Percentiles rank a stretch among this genome's conserved stretches.
These are phyloP conservation scores for Xanthia togata DNA, from an alignment of 2,888 invertebrate genomes.

Conservation along the genomic window DNA sequence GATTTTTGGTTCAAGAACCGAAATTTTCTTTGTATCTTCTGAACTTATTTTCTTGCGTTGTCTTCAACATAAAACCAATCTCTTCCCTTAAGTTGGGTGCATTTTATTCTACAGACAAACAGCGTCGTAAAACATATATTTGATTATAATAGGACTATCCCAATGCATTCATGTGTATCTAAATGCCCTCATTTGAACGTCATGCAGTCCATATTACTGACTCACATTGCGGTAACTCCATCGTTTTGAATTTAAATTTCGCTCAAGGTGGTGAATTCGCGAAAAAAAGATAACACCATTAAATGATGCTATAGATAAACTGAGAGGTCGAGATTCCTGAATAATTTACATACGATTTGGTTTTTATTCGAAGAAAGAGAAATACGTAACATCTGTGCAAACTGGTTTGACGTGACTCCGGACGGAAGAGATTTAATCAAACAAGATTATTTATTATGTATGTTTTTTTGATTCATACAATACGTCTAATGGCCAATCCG, in stretches of 20 bases:
- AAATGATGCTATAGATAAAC: constrained; percentile 53
- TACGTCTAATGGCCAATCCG: constrained; percentile 24
- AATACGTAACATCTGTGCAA: constrained; percentile 51
- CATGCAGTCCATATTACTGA: constrained; percentile 13
- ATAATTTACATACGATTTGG: constrained; percentile 65
- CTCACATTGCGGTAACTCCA: constrained; percentile 29
- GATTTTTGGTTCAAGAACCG: constrained; percentile 20
- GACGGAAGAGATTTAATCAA: constrained; percentile 53
- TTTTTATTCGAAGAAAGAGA: constrained; percentile 51
- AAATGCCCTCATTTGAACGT: constrained; percentile 19
- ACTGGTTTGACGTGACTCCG: constrained; percentile 53
- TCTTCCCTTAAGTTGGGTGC: constrained; percentile 7
- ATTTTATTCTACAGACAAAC: constrained; percentile 24
- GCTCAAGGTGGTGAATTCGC: constrained; percentile 43
- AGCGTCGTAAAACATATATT: constrained; percentile 28
- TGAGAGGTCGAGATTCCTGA: constrained; percentile 57
- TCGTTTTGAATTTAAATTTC: constrained; percentile 52
- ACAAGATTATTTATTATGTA: constrained; percentile 34
- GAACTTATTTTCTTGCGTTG: constrained; percentile 16
- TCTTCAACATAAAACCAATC: constrained; percentile 21
- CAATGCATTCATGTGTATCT: constrained; percentile 22
- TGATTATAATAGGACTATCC: not conserved
- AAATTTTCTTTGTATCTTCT: constrained; percentile 18
- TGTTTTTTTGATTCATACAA: constrained; percentile 43
- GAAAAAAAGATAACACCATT: constrained; percentile 51